phyloP scores from a whole-genome alignment of 2,888 invertebrate species.

The Sturmia bella region DNA sequence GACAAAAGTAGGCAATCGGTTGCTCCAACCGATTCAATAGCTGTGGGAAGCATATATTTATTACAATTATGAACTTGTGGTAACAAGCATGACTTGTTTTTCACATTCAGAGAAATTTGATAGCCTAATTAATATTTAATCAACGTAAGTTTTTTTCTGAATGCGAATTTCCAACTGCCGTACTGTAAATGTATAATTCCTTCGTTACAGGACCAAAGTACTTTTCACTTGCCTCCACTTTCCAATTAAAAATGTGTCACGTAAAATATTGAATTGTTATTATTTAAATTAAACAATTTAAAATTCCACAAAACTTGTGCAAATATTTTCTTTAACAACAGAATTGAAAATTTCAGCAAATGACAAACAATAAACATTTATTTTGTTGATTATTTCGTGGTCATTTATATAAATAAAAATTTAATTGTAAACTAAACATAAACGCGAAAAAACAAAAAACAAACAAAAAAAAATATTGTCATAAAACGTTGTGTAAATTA shows the following conservation, averaged over 20 bases:
- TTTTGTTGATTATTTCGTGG: slow-evolving; percentile 51
- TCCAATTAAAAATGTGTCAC: slow-evolving; percentile 46
- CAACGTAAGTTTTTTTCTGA: too few species aligned
- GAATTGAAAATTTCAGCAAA: slow-evolving; percentile 49
- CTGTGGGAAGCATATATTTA: too few species aligned
- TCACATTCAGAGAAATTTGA: too few species aligned
- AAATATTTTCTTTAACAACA: slow-evolving; percentile 26
- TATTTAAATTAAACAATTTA: slow-evolving; percentile 49
- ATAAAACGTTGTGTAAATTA: slow-evolving; percentile 45
- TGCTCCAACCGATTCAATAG: too few species aligned
- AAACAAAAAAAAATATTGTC: slow-evolving; percentile 23
- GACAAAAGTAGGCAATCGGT: too few species aligned
- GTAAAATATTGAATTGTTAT: slow-evolving; percentile 56
- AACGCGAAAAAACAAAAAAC: background rate
- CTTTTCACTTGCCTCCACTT: background rate
- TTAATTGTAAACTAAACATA: slow-evolving; percentile 42
- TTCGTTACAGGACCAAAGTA: background rate
- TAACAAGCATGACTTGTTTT: too few species aligned
- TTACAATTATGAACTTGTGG: too few species aligned
- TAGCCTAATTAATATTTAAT: too few species aligned
- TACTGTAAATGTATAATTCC: background rate
- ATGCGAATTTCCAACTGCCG: too few species aligned
- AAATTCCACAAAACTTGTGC: slow-evolving; percentile 26
- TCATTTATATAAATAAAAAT: slow-evolving; percentile 25
- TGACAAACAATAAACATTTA: slow-evolving; percentile 51